Evolutionary conservation across 2,797 vertebrate genomes (phyloP), one percentile per base, ranked within the genome.

Genomic region (Siniperca undulata): DNA sequence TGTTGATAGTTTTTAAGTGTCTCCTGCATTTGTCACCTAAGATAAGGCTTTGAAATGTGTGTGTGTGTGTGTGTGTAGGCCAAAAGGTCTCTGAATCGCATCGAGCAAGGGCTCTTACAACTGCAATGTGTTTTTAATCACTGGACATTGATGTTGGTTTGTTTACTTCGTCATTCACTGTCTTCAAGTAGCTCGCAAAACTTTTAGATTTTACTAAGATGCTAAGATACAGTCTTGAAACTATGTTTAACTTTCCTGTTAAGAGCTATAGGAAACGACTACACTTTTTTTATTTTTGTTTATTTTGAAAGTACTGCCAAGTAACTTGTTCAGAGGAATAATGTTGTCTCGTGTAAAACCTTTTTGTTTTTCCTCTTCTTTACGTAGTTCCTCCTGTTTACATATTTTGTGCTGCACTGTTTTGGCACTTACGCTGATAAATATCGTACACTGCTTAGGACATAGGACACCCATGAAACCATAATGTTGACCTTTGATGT

Each of bases 351-450:
- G 30, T 52, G 22, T 77, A 10, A 56, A 65, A 50, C 59, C 6
- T 74, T 38, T 48, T 56, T 20, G 44, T 74, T 61, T 70, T 40
- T 34, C 77, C 24, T 77, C 46, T 0, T 60, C 27, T 71, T 78
- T 30, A 46, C 46, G 24, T 24, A 30, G 17, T 16, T 80, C 13
- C 46, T 62, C 20, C 19, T 67, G 80, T 89, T 92, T 85, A 81
- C 80, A 81, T 84, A 24, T 66, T 78, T 83, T 81, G 70, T 74
- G 72, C 83, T 89, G 60, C 90, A 87, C 80, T 84, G 85, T 87
- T 89, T 74, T 76, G 71, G 62, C 77, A 78, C 75, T 85, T 79
- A 69, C 50, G 72, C 87, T 87, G 83, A 78, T 53, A 19, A 58
- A 78, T 27, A 79, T 58, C 53, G 67, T 69, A 36, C 79, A 84